Percentiles rank a stretch among this genome's conserved stretches.
Evolutionary conservation across 2,797 vertebrate species (phyloP).

Genomic region (Darevskia nairensis): DNA sequence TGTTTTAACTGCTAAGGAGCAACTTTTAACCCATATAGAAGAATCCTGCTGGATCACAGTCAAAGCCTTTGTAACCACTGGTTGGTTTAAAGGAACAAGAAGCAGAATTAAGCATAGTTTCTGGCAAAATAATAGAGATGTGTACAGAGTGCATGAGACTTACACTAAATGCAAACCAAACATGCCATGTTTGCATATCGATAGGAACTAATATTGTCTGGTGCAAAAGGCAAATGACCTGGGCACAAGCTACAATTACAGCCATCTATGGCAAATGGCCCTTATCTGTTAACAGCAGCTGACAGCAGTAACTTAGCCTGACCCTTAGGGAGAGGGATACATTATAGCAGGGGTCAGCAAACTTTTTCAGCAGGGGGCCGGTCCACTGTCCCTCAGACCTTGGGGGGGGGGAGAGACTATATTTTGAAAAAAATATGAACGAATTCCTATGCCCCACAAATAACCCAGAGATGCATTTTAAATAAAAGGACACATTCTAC

Average conservation of each 20-base stretch:
- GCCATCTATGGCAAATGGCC: not conserved
- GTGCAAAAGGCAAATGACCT: not conserved
- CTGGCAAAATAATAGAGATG: not conserved
- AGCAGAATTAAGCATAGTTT: constrained; percentile 6
- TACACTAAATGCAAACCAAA: constrained; percentile 14
- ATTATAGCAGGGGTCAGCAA: not conserved
- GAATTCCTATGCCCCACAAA: no score
- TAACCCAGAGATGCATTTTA: no score
- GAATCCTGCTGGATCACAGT: not conserved
- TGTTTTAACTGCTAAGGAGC: no score
- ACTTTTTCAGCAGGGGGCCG: no score
- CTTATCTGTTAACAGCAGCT: not conserved
- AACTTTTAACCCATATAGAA: constrained; percentile 4
- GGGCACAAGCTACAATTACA: not conserved
- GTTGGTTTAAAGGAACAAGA: not conserved
- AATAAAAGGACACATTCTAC: no score
- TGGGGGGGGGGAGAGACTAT: no score
- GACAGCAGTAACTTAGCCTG: not conserved
- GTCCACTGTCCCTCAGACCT: no score
- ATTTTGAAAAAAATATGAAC: no score
- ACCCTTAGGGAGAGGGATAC: not conserved
- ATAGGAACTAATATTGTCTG: not conserved
- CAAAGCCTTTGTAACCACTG: not conserved
- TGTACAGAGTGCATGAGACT: not conserved
- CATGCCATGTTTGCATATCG: not conserved